These are phyloP conservation scores for Anhinga rufa DNA, from an alignment of 2,113 vertebrate genomes.

Conservation along the genomic window DNA sequence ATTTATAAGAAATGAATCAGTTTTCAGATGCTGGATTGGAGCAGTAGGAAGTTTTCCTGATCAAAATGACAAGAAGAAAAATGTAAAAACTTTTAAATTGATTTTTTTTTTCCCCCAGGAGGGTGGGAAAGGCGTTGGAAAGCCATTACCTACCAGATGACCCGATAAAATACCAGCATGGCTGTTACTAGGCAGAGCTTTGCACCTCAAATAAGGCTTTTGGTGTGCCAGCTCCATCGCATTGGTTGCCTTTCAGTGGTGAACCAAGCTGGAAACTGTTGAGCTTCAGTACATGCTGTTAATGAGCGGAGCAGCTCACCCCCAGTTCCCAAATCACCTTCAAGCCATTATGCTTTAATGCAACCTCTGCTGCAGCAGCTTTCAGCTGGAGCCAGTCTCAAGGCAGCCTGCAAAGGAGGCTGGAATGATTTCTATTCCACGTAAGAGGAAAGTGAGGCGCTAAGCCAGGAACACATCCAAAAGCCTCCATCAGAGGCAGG, in stretches of 20 bases:
- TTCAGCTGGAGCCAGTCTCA: not conserved
- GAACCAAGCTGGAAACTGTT: not conserved
- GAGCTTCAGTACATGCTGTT: not conserved
- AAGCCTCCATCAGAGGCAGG: not conserved
- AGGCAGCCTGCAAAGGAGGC: not conserved
- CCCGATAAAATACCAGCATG: not conserved
- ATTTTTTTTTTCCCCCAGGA: not conserved
- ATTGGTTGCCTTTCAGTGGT: not conserved
- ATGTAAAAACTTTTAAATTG: not conserved
- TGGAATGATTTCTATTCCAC: not conserved
- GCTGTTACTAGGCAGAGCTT: not conserved
- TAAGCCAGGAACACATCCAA: not conserved
- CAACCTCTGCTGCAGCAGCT: not conserved
- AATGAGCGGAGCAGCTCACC: not conserved
- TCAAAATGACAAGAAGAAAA: not conserved
- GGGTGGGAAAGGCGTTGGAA: not conserved
- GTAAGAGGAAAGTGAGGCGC: not conserved
- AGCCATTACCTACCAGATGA: not conserved
- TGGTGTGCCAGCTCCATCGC: not conserved
- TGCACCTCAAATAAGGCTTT: not conserved
- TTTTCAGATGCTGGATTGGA: not conserved
- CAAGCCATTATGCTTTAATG: not conserved
- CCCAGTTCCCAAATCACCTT: not conserved
- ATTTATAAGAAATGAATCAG: not conserved
- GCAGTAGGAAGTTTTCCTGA: not conserved